Percentiles rank a stretch among this genome's conserved stretches.
phyloP scores from a whole-genome alignment of 2,888 invertebrate species.

The Allophyes oxyacanthae region DNA sequence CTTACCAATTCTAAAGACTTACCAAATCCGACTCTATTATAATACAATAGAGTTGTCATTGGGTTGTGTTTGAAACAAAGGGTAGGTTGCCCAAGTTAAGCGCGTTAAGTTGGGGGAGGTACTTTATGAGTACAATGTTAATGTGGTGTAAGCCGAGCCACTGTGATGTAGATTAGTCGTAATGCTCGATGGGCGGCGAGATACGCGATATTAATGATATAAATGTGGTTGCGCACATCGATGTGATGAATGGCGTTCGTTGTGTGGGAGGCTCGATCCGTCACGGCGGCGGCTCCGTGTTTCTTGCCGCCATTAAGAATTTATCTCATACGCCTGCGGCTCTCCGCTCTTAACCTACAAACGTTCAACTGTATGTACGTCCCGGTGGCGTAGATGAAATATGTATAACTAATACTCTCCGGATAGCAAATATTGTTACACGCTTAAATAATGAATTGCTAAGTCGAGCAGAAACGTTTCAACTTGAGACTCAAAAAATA shows the following conservation, averaged over 20 bases:
- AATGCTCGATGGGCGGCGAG: slow-evolving; percentile 33
- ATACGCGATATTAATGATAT: slow-evolving; percentile 49
- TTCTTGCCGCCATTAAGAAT: slow-evolving; percentile 41
- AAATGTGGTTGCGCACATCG: slow-evolving; percentile 30
- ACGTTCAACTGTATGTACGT: slow-evolving; percentile 10
- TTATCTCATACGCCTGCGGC: slow-evolving; percentile 37
- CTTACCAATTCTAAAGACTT: slow-evolving; percentile 6
- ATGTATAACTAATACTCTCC: slow-evolving; percentile 41
- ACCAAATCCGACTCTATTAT: slow-evolving; percentile 39
- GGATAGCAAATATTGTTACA: slow-evolving; percentile 33
- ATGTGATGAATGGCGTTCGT: slow-evolving; percentile 56
- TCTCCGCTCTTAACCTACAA: slow-evolving; percentile 39
- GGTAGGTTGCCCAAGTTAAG: slow-evolving; percentile 40
- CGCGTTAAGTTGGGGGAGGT: slow-evolving; percentile 44
- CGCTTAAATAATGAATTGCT: slow-evolving; percentile 22
- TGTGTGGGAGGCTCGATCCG: slow-evolving; percentile 46
- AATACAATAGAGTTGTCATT: slow-evolving; percentile 25
- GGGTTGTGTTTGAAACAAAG: slow-evolving; percentile 19
- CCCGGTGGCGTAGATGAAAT: slow-evolving; percentile 35
- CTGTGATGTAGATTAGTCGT: slow-evolving; percentile 48
- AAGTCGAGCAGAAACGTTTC: too few species aligned
- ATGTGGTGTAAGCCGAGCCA: slow-evolving; percentile 48
- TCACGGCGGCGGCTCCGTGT: slow-evolving; percentile 25
- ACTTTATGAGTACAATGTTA: slow-evolving; percentile 54
- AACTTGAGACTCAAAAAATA: too few species aligned